Conservation (phyloP, 2,113 vertebrate genomes). For the Paradoxurus hermaphroditus region DNA sequence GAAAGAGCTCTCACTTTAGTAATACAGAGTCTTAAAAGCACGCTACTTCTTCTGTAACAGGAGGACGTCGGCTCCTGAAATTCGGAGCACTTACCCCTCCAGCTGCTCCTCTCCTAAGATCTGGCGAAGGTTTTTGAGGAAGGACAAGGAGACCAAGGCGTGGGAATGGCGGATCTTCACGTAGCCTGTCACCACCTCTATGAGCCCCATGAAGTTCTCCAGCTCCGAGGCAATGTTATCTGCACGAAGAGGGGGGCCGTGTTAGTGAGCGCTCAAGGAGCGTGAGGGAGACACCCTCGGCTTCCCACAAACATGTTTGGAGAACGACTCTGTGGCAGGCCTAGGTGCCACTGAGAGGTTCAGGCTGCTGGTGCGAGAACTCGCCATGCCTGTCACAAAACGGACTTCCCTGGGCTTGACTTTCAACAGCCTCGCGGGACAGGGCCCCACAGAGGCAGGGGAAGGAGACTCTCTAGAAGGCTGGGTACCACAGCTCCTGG, state of each 20-base stretch:
- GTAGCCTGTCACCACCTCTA: constrained; percentile 95
- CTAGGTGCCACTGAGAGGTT: neutral
- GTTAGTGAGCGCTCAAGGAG: neutral
- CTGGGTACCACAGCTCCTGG: neutral
- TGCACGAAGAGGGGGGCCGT: constrained; percentile 44
- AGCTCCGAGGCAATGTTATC: constrained; percentile 97
- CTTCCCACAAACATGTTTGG: accelerated
- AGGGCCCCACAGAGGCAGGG: neutral
- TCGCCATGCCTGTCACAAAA: neutral
- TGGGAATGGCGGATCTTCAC: constrained; percentile 98
- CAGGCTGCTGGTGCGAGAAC: neutral
- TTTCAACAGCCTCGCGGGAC: constrained; percentile 45
- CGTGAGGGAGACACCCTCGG: neutral
- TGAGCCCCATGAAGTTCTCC: constrained; percentile 98
- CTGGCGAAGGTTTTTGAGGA: constrained; percentile 94
- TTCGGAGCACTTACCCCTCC: constrained; percentile 86
- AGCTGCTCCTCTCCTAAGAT: constrained; percentile 94
- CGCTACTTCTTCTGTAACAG: neutral
- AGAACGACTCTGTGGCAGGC: neutral
- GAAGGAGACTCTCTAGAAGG: neutral
- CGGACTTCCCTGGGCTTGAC: neutral
- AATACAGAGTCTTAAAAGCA: neutral
- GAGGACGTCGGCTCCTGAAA: neutral
- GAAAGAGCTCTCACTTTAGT: neutral
- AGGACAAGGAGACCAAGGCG: constrained; percentile 94